Base-by-base conservation (phyloP, 2,888 invertebrate genomes). In the Caenorhabditis sinica region DNA sequence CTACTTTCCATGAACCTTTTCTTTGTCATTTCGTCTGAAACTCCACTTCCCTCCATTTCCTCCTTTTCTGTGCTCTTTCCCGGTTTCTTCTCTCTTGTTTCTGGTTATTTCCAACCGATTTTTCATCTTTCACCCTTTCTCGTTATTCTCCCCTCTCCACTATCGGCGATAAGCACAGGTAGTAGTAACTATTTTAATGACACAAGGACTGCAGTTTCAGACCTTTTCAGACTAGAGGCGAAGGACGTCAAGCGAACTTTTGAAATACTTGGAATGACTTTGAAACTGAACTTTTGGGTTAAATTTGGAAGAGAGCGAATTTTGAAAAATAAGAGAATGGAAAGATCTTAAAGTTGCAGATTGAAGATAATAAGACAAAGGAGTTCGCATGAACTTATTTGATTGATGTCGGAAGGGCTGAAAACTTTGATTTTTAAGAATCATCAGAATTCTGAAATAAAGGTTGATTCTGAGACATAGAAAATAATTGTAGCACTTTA, bases 61-160 rank as follows among this genome's bases (percentile, higher is more conserved):
- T 20, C 28, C 23, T 53, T 33, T 68, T 28, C 63, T 43, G 33
- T 53, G 36, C 33, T 53, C 36, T 56, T 56, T 69, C 58, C 15
- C 28, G 11, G 30, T 45, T 40, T 45, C n/a, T 13, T 43, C 30
- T 49, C 11, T 30, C n/a, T 17, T 15, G 40, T 63, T 65, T 45
- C 28, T 49, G 65, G 20, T 36, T 36, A 2, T 30, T 28, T 36
- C 33, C 61, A 61, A 61, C 61, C 73, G 61, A 73, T 73, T 73
- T 51, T 63, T 73, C 73, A 73, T 73, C 73, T 73, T 73, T 73
- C 73, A 49, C 65, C 65, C 30, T 65, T 65, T 60, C 33, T n/a
- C n/a, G 5, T 17, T 33, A 40, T 33, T 36, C 69, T 45, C 9
- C 23, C 56, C 33, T 60, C 60, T 60, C n/a, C 36, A 23, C 53